Evolutionary conservation across 2,113 vertebrate genomes (phyloP), one percentile per base, ranked within the genome.

Genomic region (Zonotrichia leucophrys): DNA sequence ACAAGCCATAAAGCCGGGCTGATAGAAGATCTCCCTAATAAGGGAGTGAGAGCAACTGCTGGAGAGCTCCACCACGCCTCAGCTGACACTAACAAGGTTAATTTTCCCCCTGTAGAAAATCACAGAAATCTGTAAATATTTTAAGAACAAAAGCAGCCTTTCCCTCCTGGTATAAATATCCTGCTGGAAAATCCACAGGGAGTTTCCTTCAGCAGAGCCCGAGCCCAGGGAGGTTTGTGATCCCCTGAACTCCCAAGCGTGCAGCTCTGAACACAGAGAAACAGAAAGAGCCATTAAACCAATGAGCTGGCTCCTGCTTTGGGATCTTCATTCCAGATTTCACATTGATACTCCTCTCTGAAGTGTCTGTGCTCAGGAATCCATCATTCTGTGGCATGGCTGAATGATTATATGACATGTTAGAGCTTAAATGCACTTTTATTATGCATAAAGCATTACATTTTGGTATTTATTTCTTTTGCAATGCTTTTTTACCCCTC

Each of bases 1-100:
- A 92, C 90, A 73, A 91, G 53, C 95, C 96, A 91, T 86, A 95
- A 92, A 74, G 13, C 21, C 11, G 74, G 67, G 72, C 25, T 93
- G 95, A 82, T 44, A 35, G 62, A 79, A 91, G 84, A 91, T 94
- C 56, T 37, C 53, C 86, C 83, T 84, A 81, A 90, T 39, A 44
- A 77, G 46, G 39, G 86, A 87, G 70, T 6, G 49, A 64, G 81
- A 92, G 73, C 60, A 68, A 64, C 74, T 69, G 39, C 30, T 39
- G 3, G 5, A n/a, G 70, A 89, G 74, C 50, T 78, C 69, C 16
- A 2, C 17, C 78, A 19, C 9, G 47, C 73, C 62, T 59, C 56
- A 28, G 50, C 49, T 75, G 68, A 60, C 50, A 33, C 46, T n/a
- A 70, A 80, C 72, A 82, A 91, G 83, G 50, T 60, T 52, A 27